Evolutionary conservation across 2,113 vertebrate genomes (phyloP).

Genomic region (Apteryx owenii): DNA sequence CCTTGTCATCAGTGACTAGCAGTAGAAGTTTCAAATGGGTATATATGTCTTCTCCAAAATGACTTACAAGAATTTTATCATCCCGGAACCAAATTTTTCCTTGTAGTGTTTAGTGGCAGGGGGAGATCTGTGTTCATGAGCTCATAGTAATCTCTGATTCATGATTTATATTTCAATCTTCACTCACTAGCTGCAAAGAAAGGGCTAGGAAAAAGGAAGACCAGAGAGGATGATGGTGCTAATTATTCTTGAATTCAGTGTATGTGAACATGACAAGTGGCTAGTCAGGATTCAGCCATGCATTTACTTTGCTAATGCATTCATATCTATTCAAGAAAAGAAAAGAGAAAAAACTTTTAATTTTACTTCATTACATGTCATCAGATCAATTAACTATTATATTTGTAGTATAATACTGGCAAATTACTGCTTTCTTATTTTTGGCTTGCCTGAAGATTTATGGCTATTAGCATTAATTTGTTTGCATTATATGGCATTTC

Average conservation of each 20-base stretch:
- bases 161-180: conserved; percentile 26
- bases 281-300: conserved; percentile 47
- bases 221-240: conserved; percentile 7
- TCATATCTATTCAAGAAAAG: conserved; percentile 51
- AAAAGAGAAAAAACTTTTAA: conserved; percentile 62
- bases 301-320: conserved; percentile 55
- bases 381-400: conserved; percentile 81
- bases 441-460: conserved; percentile 81
- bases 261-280: conserved; percentile 65
- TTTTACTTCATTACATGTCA: conserved; percentile 81
- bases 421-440: conserved; percentile 80
- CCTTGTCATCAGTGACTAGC: not conserved
- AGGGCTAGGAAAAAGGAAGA: not conserved
- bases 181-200: conserved; percentile 34
- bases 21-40: not conserved
- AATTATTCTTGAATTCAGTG: conserved; percentile 38
- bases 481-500: conserved; percentile 80
- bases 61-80: not conserved
- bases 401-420: conserved; percentile 76
- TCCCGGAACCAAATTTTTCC: not conserved
- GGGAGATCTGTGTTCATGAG: not conserved
- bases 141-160: not conserved
- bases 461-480: conserved; percentile 81
- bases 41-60: not conserved
- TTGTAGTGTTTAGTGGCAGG: not conserved